A percentile compares a stretch with the other conserved stretches of the same genome.
These are phyloP conservation scores for Suillia variegata DNA, from an alignment of 2,888 invertebrate genomes.

Conservation along the genomic window DNA sequence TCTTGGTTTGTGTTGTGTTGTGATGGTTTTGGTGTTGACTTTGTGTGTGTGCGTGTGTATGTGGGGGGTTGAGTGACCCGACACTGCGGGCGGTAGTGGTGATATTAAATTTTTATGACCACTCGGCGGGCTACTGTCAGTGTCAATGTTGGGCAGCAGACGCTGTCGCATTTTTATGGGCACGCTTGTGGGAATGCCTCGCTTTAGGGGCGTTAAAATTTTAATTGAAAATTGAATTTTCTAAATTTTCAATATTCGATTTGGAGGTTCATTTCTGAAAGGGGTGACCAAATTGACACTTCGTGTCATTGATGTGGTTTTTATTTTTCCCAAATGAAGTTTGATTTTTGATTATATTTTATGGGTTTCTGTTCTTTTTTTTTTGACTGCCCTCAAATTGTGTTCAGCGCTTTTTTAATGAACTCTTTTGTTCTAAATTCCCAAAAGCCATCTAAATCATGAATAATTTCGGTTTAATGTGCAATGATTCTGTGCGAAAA, in stretches of 20 bases:
- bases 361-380: conserved; percentile 15
- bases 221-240: not conserved
- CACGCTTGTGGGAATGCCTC: not conserved
- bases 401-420: too few species aligned
- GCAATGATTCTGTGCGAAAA: conserved; percentile 25
- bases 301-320: not conserved
- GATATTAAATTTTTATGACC: conserved; percentile 1
- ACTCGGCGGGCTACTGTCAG: not conserved
- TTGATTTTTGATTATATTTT: not conserved
- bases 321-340: too few species aligned
- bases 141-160: too few species aligned
- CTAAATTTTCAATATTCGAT: not conserved
- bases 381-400: conserved; percentile 6
- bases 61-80: conserved; percentile 14
- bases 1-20: too few species aligned
- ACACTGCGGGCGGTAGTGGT: not conserved
- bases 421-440: not conserved
- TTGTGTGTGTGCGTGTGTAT: too few species aligned
- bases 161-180: not conserved
- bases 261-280: not conserved
- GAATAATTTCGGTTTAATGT: too few species aligned
- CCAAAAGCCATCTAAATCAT: not conserved
- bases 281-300: too few species aligned
- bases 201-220: not conserved
- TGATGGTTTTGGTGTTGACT: too few species aligned